Evolutionary conservation across 2,113 vertebrate species (phyloP), one percentile per base, ranked within the genome.

Genomic region (Clupea harengus): DNA sequence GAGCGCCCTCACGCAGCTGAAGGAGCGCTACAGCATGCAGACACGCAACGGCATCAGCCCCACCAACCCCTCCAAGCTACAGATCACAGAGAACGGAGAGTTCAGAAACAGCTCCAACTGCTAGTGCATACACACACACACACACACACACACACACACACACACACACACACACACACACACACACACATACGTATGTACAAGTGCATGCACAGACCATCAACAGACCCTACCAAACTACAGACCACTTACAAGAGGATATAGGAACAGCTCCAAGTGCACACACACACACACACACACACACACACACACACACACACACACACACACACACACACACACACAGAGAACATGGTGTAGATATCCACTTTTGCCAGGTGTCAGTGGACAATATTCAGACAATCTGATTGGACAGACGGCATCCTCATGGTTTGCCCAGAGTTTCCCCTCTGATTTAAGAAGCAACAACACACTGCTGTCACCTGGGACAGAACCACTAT

Each of bases 21-120:
- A 99, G 97, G 98, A 99, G 95, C 98, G 98, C 94, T 99, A 99
- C 96, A 99, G 97, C 97, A 97, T 98, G 95, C 98, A 98, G 94
- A 97, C 96, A 81, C 98, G 97, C 94, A 99, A 99, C 91, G 98
- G 98, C 94, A 97, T 99, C 95, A 99, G 98, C 88, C 98, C 98
- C 93, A 99, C 98, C 95, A 99, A 99, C 95, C 97, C 98, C 94
- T 98, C 97, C 96, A 99, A 99, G 93, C 97, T 99, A 92, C 98
- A 99, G 96, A 99, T 99, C 90, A 99, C 98, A 0, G 98, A 99
- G 92, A 99, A 99, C 92, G 98, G 98, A 90, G 98, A 99, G 94
- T 99, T 99, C 94, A 93, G 98, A 90, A 99, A 99, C 97, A 99
- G 97, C 97, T 98, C 98, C 96, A 99, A 97, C 95, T 99, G 98